phyloP scores from a whole-genome alignment of 2,888 invertebrate genomes.

The Macroteleia sp. region DNA sequence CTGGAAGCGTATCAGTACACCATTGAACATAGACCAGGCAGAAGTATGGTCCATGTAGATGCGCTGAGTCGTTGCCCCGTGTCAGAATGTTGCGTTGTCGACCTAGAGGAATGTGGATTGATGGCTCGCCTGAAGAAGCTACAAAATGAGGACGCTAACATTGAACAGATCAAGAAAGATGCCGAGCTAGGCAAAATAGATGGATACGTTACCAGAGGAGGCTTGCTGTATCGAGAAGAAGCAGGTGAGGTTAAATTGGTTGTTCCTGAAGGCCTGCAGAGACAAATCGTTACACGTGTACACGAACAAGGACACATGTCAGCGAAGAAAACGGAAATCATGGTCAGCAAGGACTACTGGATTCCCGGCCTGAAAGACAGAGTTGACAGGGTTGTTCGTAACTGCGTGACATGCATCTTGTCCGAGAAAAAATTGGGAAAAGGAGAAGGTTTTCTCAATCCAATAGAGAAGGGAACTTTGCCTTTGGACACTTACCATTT shows the following conservation, averaged over 20 bases:
- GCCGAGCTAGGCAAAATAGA: not conserved
- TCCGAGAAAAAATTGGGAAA: not conserved
- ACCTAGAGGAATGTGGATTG: not conserved
- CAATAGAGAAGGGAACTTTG: slow-evolving; percentile 4
- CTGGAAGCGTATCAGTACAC: not conserved
- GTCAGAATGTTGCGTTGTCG: not conserved
- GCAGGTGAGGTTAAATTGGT: slow-evolving; percentile 11
- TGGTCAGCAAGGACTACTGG: not conserved
- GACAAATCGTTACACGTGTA: not conserved
- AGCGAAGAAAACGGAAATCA: not conserved
- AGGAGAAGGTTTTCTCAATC: slow-evolving; percentile 7
- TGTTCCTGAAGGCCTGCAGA: not conserved
- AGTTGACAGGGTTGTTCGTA: slow-evolving; percentile 1
- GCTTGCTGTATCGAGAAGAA: not conserved
- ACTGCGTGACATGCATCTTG: slow-evolving; percentile 14
- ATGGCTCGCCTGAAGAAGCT: not conserved
- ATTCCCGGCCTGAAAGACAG: slow-evolving; percentile 3
- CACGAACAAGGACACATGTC: not conserved
- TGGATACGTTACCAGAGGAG: not conserved
- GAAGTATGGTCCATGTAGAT: not conserved
- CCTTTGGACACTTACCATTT: slow-evolving; percentile 8
- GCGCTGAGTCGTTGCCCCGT: not conserved
- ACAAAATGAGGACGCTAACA: not conserved
- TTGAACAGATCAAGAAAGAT: not conserved
- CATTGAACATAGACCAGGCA: not conserved